phyloP scores from a whole-genome alignment of 2,113 vertebrate species.

The Amia ocellicauda region DNA sequence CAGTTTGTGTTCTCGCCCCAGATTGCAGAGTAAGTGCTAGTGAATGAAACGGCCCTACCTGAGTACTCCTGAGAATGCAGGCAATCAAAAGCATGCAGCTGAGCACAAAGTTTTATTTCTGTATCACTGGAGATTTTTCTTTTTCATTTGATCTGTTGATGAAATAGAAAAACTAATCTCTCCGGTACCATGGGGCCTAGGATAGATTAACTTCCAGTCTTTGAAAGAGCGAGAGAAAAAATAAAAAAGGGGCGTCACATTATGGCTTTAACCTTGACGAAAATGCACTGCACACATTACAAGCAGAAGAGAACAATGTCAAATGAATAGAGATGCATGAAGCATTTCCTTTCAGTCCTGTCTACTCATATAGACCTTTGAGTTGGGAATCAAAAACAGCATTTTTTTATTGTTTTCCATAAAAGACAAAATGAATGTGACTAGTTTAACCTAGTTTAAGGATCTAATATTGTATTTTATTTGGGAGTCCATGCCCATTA shows the following conservation, averaged over 20 bases:
- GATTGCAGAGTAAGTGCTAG: constrained; percentile 7
- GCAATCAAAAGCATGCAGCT: constrained; percentile 8
- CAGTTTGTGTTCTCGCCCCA: background rate
- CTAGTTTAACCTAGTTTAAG: too few species aligned
- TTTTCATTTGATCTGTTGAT: constrained; percentile 1
- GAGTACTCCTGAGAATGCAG: background rate
- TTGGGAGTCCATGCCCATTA: too few species aligned
- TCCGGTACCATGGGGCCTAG: background rate
- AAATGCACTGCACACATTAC: background rate
- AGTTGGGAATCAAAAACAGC: too few species aligned
- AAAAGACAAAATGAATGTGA: too few species aligned
- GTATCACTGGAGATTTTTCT: background rate
- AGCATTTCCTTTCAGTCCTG: too few species aligned
- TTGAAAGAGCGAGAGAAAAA: background rate
- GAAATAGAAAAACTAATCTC: background rate
- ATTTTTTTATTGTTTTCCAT: too few species aligned
- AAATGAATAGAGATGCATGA: background rate
- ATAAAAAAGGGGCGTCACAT: too few species aligned
- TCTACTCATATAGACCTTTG: too few species aligned
- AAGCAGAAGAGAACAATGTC: background rate
- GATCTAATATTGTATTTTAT: too few species aligned
- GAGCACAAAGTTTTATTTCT: constrained; percentile 7
- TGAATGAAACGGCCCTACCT: constrained; percentile 5
- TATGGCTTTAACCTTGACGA: background rate
- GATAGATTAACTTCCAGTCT: background rate